Conservation (phyloP, 2,888 invertebrate species). For the Alloscopus bannaensis region DNA sequence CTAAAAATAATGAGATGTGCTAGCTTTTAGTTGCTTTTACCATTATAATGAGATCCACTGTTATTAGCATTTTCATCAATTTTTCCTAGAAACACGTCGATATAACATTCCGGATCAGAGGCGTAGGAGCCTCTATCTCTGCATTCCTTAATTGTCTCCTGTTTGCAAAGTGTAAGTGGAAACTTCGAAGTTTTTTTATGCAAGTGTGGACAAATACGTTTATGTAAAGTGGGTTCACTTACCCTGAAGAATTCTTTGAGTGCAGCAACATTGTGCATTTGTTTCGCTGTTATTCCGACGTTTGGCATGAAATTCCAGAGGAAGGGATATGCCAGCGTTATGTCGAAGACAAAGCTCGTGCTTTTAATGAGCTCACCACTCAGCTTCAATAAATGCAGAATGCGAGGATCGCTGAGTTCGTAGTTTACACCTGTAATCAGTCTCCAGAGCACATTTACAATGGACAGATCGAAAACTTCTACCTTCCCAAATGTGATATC, state of each 20-base stretch:
- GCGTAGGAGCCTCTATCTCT: background rate
- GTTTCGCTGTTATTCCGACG: slow-evolving; percentile 1
- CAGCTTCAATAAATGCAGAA: slow-evolving; percentile 1
- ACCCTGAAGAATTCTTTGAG: slow-evolving; percentile 15
- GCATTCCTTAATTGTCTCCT: slow-evolving; percentile 31
- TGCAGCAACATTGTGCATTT: background rate
- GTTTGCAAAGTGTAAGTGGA: slow-evolving; percentile 1
- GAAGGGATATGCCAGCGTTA: slow-evolving; percentile 21
- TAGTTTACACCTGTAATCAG: slow-evolving; percentile 43
- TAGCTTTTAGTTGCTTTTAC: background rate
- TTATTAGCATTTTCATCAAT: slow-evolving; percentile 31
- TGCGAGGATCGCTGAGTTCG: slow-evolving; percentile 21
- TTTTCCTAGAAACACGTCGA: slow-evolving; percentile 39
- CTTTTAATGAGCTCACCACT: slow-evolving; percentile 1
- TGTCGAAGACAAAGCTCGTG: slow-evolving; percentile 25
- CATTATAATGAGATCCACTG: slow-evolving; percentile 24
- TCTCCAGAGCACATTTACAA: slow-evolving; percentile 44
- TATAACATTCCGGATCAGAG: slow-evolving; percentile 30
- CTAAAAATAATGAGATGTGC: background rate
- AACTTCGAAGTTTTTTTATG: background rate
- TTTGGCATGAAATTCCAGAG: slow-evolving; percentile 27
- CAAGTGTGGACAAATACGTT: no score
- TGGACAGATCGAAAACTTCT: slow-evolving; percentile 26
- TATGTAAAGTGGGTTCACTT: background rate
- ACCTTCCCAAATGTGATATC: background rate